Base-by-base conservation (phyloP, 2,888 invertebrate genomes). In the Eugnorisma glareosa region DNA sequence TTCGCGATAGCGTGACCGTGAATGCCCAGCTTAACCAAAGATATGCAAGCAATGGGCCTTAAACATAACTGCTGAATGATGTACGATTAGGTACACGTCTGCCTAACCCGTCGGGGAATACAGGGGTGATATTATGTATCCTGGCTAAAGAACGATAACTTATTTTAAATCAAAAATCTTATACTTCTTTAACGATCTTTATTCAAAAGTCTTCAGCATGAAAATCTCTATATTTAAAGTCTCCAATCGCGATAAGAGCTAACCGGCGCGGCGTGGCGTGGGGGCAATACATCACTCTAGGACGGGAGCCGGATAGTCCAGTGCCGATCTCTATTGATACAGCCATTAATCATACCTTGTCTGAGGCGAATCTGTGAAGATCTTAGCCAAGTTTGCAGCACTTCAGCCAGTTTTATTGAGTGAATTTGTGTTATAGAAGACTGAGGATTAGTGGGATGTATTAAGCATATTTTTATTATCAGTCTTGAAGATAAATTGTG, bases 281-380 rank as follows among this genome's bases (percentile, higher is more conserved):
- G 80, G 77, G 82, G 90, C 86, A 89, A 93, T 93, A 91, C 88
- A 93, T 93, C 93, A 93, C 75, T 68, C 80, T 67, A 75, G 69
- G 88, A 88, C 83, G 83, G 77, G 74, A 82, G 87, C 79, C 77
- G 85, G 86, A 81, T 89, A 85, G 88, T 89, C 89, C 90, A 89
- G 89, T 90, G 89, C 89, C 90, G 89, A 91, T 91, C 92, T 90
- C 89, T 90, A 92, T 92, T 91, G 93, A 92, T 90, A 89, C 86
- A 83, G 82, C 81, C 93, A 94, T 94, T 93, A 93, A 94, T 94
- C 94, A 94, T 91, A 91, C 87, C 89, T 89, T 88, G 89, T 90
- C 91, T 90, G 74, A 77, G 75, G 54, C 43, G 77, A 86, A 87
- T 90, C 85, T 86, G 77, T 43, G 75, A 48, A 79, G 72, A 84